These are phyloP conservation scores for Hermodice carunculata DNA, from an alignment of 2,888 invertebrate genomes.

Conservation along the genomic window DNA sequence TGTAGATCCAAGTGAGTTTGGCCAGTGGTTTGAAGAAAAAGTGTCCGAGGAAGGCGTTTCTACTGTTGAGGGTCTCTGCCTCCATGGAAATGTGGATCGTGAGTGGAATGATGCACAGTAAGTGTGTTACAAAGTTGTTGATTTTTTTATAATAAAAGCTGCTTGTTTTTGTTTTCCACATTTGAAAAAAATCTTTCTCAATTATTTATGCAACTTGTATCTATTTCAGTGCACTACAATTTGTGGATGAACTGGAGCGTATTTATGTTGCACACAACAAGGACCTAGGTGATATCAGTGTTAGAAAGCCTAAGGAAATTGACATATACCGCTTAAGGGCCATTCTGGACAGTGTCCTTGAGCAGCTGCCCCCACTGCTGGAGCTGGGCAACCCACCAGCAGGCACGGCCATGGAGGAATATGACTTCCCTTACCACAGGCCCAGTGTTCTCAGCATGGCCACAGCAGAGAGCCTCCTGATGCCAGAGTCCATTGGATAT, in stretches of 20 bases:
- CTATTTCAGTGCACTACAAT: constrained; percentile 50
- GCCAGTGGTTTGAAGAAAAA: constrained; percentile 56
- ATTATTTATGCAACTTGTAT: not conserved
- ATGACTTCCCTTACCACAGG: constrained; percentile 64
- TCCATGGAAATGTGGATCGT: constrained; percentile 55
- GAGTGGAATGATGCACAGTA: constrained; percentile 60
- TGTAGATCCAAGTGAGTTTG: constrained; percentile 54
- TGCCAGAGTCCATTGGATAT: constrained; percentile 65
- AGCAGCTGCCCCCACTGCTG: constrained; percentile 62
- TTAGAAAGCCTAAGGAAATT: not conserved
- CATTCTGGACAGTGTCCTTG: constrained; percentile 60
- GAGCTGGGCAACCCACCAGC: constrained; percentile 54
- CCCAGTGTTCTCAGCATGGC: constrained; percentile 61
- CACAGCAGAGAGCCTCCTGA: constrained; percentile 53
- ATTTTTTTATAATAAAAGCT: too few species aligned
- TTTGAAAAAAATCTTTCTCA: not conserved
- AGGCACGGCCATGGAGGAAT: constrained; percentile 41
- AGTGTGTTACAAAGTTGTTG: constrained; percentile 8
- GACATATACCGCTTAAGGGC: constrained; percentile 51
- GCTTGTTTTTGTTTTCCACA: too few species aligned
- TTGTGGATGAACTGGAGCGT: constrained; percentile 54
- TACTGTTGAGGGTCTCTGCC: constrained; percentile 51
- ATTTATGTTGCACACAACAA: constrained; percentile 64
- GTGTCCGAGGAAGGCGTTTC: constrained; percentile 50
- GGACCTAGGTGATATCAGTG: constrained; percentile 54